phyloP scores from a whole-genome alignment of 2,797 vertebrate genomes.

The Molossus alvarezi region DNA sequence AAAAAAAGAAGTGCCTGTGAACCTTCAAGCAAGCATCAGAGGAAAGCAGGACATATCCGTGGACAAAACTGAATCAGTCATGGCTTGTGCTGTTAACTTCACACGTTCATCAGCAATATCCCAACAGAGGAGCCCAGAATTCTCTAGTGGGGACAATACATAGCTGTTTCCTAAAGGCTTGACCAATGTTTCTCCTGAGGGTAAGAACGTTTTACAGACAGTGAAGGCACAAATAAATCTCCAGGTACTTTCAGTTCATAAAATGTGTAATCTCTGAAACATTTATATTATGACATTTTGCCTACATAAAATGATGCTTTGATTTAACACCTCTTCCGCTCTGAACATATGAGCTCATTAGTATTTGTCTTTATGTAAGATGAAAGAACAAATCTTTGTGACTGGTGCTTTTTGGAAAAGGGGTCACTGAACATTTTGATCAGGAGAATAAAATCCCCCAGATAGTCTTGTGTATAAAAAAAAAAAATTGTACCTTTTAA shows the following conservation, averaged over 20 bases:
- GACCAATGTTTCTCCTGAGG: constrained; percentile 2
- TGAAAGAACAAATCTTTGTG: not conserved
- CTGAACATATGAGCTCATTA: constrained; percentile 23
- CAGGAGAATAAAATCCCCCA: not conserved
- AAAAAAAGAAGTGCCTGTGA: too few species aligned
- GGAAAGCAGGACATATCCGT: not conserved
- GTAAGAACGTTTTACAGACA: not conserved
- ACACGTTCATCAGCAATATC: not conserved
- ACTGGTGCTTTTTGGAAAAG: not conserved
- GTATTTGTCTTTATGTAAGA: not conserved
- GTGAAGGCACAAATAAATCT: not conserved
- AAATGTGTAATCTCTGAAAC: not conserved
- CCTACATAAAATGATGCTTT: not conserved
- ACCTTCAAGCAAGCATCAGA: not conserved
- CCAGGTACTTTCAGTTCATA: not conserved
- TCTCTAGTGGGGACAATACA: not conserved
- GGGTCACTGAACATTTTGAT: too few species aligned
- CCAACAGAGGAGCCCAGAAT: not conserved
- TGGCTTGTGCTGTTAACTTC: not conserved
- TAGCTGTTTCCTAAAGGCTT: constrained; percentile 1
- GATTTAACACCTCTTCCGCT: not conserved
- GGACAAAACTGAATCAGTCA: constrained; percentile 43
- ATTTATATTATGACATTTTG: constrained; percentile 58
- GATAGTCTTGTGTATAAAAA: not conserved
- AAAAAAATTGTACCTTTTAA: not conserved